Conservation (phyloP, 2,888 invertebrate species). For the Parasteatoda lunata region DNA sequence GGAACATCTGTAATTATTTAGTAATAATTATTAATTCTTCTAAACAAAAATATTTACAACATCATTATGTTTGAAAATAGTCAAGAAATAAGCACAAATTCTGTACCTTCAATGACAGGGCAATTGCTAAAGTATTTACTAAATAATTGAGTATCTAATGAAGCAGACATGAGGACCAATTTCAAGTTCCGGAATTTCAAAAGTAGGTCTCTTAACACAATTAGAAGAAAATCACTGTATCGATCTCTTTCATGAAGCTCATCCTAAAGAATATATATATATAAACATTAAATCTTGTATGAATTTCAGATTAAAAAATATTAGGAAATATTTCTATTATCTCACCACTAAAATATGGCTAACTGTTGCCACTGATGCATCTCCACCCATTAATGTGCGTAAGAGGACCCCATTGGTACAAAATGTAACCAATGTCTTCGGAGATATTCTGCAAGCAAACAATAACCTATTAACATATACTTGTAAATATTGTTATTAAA, state of each 20-base stretch:
- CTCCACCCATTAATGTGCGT: slow-evolving; percentile 88
- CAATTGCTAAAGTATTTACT: slow-evolving; percentile 88
- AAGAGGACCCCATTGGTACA: slow-evolving; percentile 94
- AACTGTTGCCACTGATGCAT: slow-evolving; percentile 80
- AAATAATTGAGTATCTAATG: slow-evolving; percentile 88
- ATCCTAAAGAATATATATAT: slow-evolving; percentile 81
- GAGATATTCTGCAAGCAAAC: slow-evolving; percentile 79
- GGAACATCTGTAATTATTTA: too few species aligned
- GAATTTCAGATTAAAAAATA: neutral
- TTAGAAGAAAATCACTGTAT: slow-evolving; percentile 92
- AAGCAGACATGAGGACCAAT: slow-evolving; percentile 95
- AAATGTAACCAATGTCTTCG: slow-evolving; percentile 87
- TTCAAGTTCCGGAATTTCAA: slow-evolving; percentile 82
- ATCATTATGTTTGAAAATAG: too few species aligned
- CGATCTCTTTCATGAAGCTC: slow-evolving; percentile 97
- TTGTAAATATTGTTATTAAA: too few species aligned
- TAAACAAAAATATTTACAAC: neutral
- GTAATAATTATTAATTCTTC: neutral
- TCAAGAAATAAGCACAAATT: too few species aligned
- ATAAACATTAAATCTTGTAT: neutral
- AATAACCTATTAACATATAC: too few species aligned
- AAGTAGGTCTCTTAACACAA: slow-evolving; percentile 86
- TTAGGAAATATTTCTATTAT: neutral
- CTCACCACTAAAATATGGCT: slow-evolving; percentile 81
- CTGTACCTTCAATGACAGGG: slow-evolving; percentile 80